Percentiles rank a stretch among this genome's conserved stretches.
phyloP scores from a whole-genome alignment of 2,888 invertebrate species.

The Aspidiotus destructor region DNA sequence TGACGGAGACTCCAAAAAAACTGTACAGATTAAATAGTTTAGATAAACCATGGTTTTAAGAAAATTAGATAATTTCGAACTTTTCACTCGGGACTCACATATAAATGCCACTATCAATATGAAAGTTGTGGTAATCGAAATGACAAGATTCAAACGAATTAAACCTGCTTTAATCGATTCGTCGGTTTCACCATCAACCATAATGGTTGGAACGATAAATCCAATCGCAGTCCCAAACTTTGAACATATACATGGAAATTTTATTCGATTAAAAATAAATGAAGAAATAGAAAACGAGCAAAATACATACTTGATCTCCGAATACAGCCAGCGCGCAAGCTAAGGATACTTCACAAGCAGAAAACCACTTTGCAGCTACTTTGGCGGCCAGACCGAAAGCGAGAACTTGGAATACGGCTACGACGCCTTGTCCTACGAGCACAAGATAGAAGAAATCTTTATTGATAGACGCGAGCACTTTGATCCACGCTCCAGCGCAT shows the following conservation, averaged over 20 bases:
- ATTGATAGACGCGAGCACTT: slow-evolving; percentile 73
- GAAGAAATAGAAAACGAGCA: too few relatives aligned
- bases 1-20: slow-evolving; percentile 79
- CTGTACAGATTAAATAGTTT: slow-evolving; percentile 47
- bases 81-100: slow-evolving; percentile 13
- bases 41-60: too few relatives aligned
- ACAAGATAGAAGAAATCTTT: slow-evolving; percentile 79
- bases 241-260: not conserved
- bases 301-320: slow-evolving; percentile 77
- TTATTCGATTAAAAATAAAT: too few relatives aligned
- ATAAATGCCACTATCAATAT: slow-evolving; percentile 17
- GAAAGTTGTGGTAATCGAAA: slow-evolving; percentile 1
- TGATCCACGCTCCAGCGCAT: slow-evolving; percentile 80
- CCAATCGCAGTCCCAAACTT: slow-evolving; percentile 19
- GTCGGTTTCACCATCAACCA: not conserved
- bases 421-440: slow-evolving; percentile 79
- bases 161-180: slow-evolving; percentile 5
- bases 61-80: not conserved
- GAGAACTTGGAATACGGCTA: slow-evolving; percentile 81
- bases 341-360: slow-evolving; percentile 87
- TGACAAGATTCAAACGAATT: slow-evolving; percentile 8
- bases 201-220: slow-evolving; percentile 7
- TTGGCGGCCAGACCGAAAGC: slow-evolving; percentile 85
- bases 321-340: slow-evolving; percentile 97
- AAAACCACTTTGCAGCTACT: slow-evolving; percentile 96